Evolutionary conservation across 2,797 vertebrate genomes (phyloP).

Genomic region (Pelochelys cantorii): DNA sequence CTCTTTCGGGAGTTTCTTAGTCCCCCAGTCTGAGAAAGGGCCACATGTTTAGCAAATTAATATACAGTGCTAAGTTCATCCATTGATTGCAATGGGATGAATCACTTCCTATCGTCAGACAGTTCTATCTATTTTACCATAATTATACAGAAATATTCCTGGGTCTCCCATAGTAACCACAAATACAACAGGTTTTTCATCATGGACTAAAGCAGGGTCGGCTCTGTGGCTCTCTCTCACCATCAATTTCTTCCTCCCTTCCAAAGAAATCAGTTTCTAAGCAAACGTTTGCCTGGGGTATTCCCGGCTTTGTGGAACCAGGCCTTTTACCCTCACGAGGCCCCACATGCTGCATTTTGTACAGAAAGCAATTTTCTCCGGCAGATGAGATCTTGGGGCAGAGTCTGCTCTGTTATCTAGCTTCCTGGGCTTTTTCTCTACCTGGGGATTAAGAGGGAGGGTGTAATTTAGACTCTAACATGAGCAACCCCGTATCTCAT

Average conservation of each 20-base stretch:
- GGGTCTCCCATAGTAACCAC: not conserved
- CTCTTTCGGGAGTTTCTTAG: not conserved
- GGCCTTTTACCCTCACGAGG: slow-evolving; percentile 16
- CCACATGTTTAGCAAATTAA: not conserved
- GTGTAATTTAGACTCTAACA: slow-evolving; percentile 53
- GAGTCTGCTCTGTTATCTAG: slow-evolving; percentile 28
- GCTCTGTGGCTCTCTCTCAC: not conserved
- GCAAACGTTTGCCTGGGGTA: not conserved
- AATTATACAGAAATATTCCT: not conserved
- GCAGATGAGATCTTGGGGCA: slow-evolving; percentile 38
- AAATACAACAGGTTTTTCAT: not conserved
- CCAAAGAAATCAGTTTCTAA: not conserved
- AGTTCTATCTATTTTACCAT: slow-evolving; percentile 7
- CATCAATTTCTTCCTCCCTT: not conserved
- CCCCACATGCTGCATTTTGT: slow-evolving; percentile 15
- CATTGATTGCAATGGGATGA: not conserved
- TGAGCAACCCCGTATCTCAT: not conserved
- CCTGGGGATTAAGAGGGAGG: slow-evolving; percentile 48
- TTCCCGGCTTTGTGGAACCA: slow-evolving; percentile 28
- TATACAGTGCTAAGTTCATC: not conserved
- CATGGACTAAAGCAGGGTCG: not conserved
- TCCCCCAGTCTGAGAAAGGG: not conserved
- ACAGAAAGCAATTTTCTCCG: slow-evolving; percentile 40
- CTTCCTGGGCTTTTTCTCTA: slow-evolving; percentile 33
- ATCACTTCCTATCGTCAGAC: not conserved